Evolutionary conservation across 2,113 vertebrate genomes (phyloP).

Genomic region (Bucco capensis): DNA sequence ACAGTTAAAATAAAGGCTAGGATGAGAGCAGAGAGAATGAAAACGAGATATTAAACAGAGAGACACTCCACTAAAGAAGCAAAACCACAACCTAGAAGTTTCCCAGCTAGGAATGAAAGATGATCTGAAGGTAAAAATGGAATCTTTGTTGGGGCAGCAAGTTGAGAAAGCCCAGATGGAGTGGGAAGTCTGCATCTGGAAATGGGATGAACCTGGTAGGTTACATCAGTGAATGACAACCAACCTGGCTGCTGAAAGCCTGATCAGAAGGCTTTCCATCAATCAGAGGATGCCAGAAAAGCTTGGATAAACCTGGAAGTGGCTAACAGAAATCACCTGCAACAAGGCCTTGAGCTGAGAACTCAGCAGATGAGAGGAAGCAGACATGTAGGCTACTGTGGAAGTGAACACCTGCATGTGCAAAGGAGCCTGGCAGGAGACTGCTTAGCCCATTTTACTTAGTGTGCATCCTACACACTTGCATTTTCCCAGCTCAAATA

Average conservation of each 20-base stretch:
- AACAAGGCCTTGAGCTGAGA: not conserved
- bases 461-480: not conserved
- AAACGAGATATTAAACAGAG: not conserved
- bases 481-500: not conserved
- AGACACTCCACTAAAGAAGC: not conserved
- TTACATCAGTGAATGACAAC: not conserved
- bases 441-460: not conserved
- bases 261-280: not conserved
- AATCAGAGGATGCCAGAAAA: not conserved
- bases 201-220: not conserved
- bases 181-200: not conserved
- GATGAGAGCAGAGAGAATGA: not conserved
- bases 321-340: not conserved
- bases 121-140: not conserved
- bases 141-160: not conserved
- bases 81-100: not conserved
- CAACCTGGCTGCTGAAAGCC: not conserved
- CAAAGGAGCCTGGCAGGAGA: not conserved
- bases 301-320: not conserved
- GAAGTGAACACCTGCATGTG: not conserved
- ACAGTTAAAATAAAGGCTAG: not conserved
- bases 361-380: not conserved
- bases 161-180: not conserved
- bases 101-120: not conserved
- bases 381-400: not conserved